Conservation (phyloP, 2,113 vertebrate genomes). For the Hydrochoerus hydrochaeris region DNA sequence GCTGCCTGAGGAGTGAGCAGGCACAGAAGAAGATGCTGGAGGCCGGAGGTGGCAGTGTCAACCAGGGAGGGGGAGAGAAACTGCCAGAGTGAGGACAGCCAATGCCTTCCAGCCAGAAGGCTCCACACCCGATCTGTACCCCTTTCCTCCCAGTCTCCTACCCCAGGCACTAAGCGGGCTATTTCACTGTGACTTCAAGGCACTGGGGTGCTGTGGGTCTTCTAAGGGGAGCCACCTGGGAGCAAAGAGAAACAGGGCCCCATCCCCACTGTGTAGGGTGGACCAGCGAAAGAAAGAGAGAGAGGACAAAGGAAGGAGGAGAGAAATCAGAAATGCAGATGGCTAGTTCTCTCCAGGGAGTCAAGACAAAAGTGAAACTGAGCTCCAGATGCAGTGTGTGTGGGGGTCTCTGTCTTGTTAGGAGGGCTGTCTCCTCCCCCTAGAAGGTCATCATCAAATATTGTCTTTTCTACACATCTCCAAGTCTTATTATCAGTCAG, state of each 20-base stretch:
- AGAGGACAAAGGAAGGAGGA: rapidly evolving
- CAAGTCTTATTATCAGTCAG: not conserved
- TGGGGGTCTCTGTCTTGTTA: not conserved
- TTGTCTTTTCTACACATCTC: not conserved
- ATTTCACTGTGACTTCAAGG: not conserved
- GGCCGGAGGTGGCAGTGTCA: not conserved
- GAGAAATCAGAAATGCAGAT: not conserved
- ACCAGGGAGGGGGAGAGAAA: not conserved
- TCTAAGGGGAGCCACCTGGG: not conserved
- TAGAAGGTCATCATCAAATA: not conserved
- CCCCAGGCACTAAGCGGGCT: not conserved
- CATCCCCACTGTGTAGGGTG: not conserved
- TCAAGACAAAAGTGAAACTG: not conserved
- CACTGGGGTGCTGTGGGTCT: not conserved
- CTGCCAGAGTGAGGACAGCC: not conserved
- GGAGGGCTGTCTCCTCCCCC: not conserved
- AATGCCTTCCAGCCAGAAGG: not conserved
- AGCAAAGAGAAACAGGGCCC: not conserved
- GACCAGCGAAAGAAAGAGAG: not conserved
- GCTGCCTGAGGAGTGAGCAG: not conserved
- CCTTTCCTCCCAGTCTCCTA: not conserved
- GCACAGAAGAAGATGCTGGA: not conserved
- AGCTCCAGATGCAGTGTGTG: not conserved
- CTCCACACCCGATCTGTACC: not conserved
- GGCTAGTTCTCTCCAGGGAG: not conserved